Conservation (phyloP, 2,113 vertebrate genomes). For the Thamnophis sirtalis region DNA sequence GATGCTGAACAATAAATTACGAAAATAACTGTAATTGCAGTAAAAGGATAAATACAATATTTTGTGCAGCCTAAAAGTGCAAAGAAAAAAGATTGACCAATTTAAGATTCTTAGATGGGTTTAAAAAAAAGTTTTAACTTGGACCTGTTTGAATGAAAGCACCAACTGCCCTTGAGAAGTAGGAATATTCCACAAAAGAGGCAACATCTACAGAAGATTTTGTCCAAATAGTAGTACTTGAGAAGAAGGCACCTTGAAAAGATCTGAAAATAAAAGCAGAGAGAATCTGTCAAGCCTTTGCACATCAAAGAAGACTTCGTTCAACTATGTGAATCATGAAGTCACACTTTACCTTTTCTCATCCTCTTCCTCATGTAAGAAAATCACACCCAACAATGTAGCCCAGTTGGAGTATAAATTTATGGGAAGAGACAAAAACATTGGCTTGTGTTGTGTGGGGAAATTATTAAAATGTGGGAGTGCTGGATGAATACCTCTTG, state of each 20-base stretch:
- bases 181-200: background rate
- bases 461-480: background rate
- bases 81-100: background rate
- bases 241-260: background rate
- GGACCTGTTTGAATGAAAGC: background rate
- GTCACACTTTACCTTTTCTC: background rate
- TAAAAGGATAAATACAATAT: background rate
- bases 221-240: background rate
- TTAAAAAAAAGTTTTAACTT: background rate
- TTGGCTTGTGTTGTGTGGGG: background rate
- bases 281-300: background rate
- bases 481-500: background rate
- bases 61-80: background rate
- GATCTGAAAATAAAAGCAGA: background rate
- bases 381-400: background rate
- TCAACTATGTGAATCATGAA: background rate
- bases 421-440: background rate
- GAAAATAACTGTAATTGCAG: background rate
- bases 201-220: background rate
- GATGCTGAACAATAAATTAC: background rate
- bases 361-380: background rate
- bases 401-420: no score
- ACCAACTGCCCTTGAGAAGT: background rate
- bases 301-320: background rate
- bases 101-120: background rate